Conservation (phyloP, 2,113 vertebrate genomes). For the Menidia beryllina region DNA sequence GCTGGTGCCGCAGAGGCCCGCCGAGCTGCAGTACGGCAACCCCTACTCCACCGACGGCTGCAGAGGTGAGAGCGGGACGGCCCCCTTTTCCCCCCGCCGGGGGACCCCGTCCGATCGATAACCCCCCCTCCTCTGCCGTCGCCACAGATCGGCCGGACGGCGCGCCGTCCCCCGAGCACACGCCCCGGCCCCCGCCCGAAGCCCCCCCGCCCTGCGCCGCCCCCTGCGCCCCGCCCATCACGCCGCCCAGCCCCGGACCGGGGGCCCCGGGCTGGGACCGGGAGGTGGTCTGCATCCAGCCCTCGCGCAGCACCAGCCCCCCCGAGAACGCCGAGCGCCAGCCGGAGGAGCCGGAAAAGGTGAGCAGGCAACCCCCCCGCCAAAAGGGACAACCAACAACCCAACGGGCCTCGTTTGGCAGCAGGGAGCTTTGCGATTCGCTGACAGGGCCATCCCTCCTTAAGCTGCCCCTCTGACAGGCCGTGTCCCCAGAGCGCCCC, state of each 20-base stretch:
- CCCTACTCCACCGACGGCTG: conserved; percentile 86
- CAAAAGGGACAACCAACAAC: no score
- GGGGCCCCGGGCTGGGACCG: conserved; percentile 81
- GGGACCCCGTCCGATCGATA: no score
- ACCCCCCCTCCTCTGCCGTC: not conserved
- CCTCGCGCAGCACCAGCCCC: conserved; percentile 90
- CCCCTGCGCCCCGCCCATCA: conserved; percentile 71
- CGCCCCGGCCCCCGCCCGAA: conserved; percentile 86
- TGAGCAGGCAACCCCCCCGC: conserved; percentile 47
- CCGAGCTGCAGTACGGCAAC: conserved; percentile 92
- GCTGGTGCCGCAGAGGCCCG: conserved; percentile 84
- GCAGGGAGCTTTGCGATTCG: not conserved
- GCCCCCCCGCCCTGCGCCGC: conserved; percentile 78
- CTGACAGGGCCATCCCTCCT: not conserved
- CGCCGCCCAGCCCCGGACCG: conserved; percentile 24
- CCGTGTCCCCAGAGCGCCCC: conserved; percentile 24
- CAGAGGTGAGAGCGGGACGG: conserved; percentile 76
- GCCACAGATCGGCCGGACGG: conserved; percentile 88
- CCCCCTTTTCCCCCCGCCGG: not conserved
- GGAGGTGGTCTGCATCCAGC: conserved; percentile 95
- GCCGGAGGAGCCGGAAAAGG: conserved; percentile 79
- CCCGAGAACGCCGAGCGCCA: conserved; percentile 91
- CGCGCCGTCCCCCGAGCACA: conserved; percentile 88
- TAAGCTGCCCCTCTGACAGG: conserved; percentile 7
- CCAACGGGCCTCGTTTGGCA: no score